Evolutionary conservation across 2,113 vertebrate genomes (phyloP), one percentile per base, ranked within the genome.

Genomic region (Tamias sibiricus): DNA sequence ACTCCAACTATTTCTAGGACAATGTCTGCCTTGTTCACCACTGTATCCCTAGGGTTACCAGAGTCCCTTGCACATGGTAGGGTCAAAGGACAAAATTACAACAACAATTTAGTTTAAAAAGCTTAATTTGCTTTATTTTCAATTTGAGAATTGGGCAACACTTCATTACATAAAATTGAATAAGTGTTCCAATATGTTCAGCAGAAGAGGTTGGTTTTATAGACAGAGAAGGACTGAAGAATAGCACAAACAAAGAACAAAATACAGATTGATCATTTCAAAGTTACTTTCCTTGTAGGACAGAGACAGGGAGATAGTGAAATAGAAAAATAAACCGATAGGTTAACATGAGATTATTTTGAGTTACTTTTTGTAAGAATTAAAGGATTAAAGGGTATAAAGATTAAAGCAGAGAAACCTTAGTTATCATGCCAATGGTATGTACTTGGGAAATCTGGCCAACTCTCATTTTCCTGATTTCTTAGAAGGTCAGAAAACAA

Each of bases 101-200:
- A 19, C 35, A 54, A 19, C 20, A 44, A 85, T 79, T 80, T 69
- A 52, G 19, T 80, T 87, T 54, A 79, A 86, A 69, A 4, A 57
- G 42, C 44, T 79, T 79, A 93, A 44, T 79, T 57, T 49, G 4
- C 37, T 83, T 79, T 69, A 77, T 87, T 93, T 79, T 87, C 82
- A n/a, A 59, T 79, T 87, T 32, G 47, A 79, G 9, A 57, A 22
- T 14, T 68, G 30, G 32, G 62, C 30, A 47, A 37, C 40, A 42
- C 22, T 59, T 69, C 49, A 79, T 62, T 69, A 44, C 32, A n/a
- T 79, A 47, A 59, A 57, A 71, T 47, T 69, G 20, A 68, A n/a
- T 57, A 79, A 59, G 74, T 66, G 13, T 71, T 37, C 12, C 64
- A 87, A 59, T 66, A 32, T 62, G 62, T 62, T 57, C 17, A 9